phyloP scores from a whole-genome alignment of 2,113 vertebrate species.

The Mobula birostris region DNA sequence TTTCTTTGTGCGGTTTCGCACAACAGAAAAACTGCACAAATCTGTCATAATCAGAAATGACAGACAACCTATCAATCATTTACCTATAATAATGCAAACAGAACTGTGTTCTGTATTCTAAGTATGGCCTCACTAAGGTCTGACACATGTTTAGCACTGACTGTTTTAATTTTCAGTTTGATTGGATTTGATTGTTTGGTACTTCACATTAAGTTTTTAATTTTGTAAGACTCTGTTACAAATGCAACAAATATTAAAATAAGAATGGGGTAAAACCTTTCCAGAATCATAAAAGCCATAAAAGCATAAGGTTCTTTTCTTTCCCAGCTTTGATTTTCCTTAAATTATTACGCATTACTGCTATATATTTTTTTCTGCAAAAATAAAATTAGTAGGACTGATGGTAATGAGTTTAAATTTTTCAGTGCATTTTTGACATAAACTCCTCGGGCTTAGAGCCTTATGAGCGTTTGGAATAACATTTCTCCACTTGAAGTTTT shows the following conservation, averaged over 20 bases:
- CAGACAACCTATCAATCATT: too few species aligned
- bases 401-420: background rate
- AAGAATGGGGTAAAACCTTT: background rate
- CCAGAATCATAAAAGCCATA: background rate
- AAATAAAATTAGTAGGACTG: background rate
- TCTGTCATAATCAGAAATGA: too few species aligned
- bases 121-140: too few species aligned
- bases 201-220: background rate
- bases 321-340: background rate
- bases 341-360: background rate
- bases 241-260: background rate
- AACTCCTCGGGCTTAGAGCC: background rate
- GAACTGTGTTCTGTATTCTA: too few species aligned
- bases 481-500: slow-evolving; percentile 14
- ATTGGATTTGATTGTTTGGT: too few species aligned
- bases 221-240: background rate
- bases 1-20: too few species aligned
- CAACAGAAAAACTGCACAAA: too few species aligned
- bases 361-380: background rate
- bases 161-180: too few species aligned
- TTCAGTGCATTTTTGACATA: background rate
- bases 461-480: background rate
- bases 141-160: too few species aligned
- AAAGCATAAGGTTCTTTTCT: background rate
- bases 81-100: too few species aligned